Percentiles rank a stretch among this genome's conserved stretches.
Evolutionary conservation across 37 sponge, comb jelly and placozoan species (phyloP).

Genomic region (Spongilla lacustris): DNA sequence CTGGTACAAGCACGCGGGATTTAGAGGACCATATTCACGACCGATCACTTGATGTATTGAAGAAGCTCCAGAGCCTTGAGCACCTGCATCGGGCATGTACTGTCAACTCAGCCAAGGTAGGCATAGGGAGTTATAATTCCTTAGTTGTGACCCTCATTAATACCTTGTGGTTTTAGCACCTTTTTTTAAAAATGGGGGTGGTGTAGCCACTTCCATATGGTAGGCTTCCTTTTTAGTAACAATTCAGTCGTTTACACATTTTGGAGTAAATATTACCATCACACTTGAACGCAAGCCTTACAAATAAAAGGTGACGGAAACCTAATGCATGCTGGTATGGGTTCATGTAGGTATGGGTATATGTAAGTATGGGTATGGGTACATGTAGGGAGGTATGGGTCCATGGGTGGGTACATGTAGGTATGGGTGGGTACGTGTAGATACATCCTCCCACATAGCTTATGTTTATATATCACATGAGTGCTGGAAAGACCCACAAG

Average conservation of each 20-base stretch:
- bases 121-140: not conserved
- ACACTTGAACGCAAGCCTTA: not conserved
- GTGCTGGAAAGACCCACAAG: not conserved
- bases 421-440: conserved; percentile 35
- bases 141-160: not conserved
- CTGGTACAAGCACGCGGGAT: not conserved
- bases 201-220: not conserved
- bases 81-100: not conserved
- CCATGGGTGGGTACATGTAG: no score
- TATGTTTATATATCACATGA: no score
- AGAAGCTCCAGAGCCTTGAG: not conserved
- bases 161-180: not conserved
- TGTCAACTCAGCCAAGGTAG: not conserved
- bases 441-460: no score
- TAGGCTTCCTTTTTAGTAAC: not conserved
- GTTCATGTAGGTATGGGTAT: no score
- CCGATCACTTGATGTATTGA: not conserved
- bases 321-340: no score
- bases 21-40: not conserved
- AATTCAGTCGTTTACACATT: not conserved
- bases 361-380: no score
- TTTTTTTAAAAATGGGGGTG: not conserved
- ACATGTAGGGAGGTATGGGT: no score
- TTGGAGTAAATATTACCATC: not conserved
- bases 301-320: not conserved